Conservation (phyloP, 2,113 vertebrate species). For the Tautogolabrus adspersus region DNA sequence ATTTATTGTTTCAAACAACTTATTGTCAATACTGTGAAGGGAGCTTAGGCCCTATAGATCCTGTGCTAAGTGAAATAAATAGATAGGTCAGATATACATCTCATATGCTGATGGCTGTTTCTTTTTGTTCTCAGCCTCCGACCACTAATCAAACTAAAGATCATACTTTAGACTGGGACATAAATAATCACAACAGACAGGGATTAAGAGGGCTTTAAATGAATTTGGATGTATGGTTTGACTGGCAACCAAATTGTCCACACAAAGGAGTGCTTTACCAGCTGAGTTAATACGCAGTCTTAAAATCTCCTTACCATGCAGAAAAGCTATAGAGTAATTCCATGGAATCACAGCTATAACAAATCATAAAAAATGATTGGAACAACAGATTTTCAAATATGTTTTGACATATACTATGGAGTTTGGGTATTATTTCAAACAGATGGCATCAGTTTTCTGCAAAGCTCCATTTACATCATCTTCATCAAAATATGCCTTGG, state of each 20-base stretch:
- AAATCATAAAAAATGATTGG: not conserved
- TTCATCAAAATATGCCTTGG: not conserved
- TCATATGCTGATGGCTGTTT: not conserved
- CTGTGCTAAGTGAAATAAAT: conserved; percentile 45
- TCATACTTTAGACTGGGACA: not conserved
- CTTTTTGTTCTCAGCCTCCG: conserved; percentile 24
- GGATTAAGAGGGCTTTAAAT: conserved; percentile 19
- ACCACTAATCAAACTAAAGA: conserved; percentile 40
- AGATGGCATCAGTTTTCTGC: conserved; percentile 7
- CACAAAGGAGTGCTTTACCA: not conserved
- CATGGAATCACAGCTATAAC: not conserved
- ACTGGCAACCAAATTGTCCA: not conserved
- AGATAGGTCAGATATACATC: not conserved
- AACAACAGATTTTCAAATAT: not conserved
- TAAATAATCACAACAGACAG: conserved; percentile 27
- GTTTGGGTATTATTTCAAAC: not conserved
- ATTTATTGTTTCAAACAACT: conserved; percentile 27
- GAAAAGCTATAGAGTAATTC: not conserved
- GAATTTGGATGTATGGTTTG: conserved; percentile 16
- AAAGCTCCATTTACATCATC: conserved; percentile 4
- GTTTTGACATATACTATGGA: not conserved
- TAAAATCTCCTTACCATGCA: too few species aligned
- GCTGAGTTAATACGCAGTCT: conserved; percentile 6
- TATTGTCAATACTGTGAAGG: not conserved
- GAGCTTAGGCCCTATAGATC: conserved; percentile 37